Evolutionary conservation across 2,113 vertebrate species (phyloP).

Genomic region (Triplophysa rosa): DNA sequence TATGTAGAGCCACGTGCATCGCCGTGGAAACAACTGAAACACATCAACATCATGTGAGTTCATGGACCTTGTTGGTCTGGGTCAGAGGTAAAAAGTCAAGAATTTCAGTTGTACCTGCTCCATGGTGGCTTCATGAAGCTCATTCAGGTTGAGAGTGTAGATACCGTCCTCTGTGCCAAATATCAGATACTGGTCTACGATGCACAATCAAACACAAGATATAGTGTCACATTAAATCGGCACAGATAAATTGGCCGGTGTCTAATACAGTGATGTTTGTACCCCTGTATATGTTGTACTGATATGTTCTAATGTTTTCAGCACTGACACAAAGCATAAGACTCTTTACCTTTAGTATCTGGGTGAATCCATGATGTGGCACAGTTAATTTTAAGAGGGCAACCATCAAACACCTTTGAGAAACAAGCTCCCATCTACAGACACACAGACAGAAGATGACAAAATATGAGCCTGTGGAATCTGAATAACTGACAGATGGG

Average conservation of each 20-base stretch:
- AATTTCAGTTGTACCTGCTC: conserved; percentile 83
- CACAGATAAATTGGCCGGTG: background rate
- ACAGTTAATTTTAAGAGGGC: conserved; percentile 97
- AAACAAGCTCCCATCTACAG: conserved; percentile 98
- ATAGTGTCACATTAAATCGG: background rate
- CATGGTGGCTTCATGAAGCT: conserved; percentile 97
- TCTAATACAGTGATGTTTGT: no score
- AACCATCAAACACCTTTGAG: conserved; percentile 98
- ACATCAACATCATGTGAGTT: conserved; percentile 19
- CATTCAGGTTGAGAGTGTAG: conserved; percentile 96
- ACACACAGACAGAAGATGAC: background rate
- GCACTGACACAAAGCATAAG: no score
- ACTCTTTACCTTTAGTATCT: conserved; percentile 91
- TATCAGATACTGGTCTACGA: conserved; percentile 88
- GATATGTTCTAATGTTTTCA: no score
- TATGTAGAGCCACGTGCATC: conserved; percentile 95
- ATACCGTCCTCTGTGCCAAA: conserved; percentile 98
- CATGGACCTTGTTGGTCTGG: background rate
- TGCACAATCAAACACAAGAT: background rate
- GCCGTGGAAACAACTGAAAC: conserved; percentile 88
- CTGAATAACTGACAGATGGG: background rate
- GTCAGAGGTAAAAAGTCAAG: conserved; percentile 1
- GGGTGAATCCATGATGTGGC: conserved; percentile 99
- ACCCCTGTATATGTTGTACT: no score
- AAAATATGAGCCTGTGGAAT: background rate